Conservation (phyloP, 2,888 invertebrate genomes). For the Leptinotarsa haldemani region DNA sequence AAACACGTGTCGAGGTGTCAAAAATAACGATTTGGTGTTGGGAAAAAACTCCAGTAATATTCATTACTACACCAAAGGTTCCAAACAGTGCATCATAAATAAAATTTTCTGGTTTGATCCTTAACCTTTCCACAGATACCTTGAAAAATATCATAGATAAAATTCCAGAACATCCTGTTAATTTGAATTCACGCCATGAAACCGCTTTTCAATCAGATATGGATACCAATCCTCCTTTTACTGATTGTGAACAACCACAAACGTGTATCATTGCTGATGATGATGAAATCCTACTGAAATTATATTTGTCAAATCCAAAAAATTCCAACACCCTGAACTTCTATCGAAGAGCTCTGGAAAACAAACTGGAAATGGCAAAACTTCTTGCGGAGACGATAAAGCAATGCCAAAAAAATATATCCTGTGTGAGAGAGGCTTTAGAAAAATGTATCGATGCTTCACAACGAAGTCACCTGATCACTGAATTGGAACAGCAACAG, state of each 20-base stretch:
- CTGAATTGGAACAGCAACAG: slow-evolving; percentile 56
- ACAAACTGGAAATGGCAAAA: slow-evolving; percentile 56
- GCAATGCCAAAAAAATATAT: slow-evolving; percentile 58
- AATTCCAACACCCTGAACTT: slow-evolving; percentile 37
- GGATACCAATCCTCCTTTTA: neutral
- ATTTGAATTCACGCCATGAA: neutral
- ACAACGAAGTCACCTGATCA: slow-evolving; percentile 43
- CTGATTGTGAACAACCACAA: neutral
- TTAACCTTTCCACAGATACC: slow-evolving; percentile 23
- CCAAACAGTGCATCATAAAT: no score
- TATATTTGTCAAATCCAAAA: slow-evolving; percentile 32
- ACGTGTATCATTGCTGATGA: neutral
- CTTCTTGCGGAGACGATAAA: slow-evolving; percentile 53
- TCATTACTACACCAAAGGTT: no score
- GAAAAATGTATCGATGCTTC: slow-evolving; percentile 31
- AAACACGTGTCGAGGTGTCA: no score
- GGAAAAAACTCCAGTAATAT: no score
- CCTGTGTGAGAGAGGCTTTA: slow-evolving; percentile 51
- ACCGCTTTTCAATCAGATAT: neutral
- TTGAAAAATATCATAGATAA: slow-evolving; percentile 42
- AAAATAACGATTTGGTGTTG: no score
- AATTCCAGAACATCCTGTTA: slow-evolving; percentile 38
- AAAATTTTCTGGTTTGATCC: neutral
- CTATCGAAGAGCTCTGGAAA: slow-evolving; percentile 48
- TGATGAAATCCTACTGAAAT: slow-evolving; percentile 27